These are phyloP conservation scores for Crax fasciolata DNA, from an alignment of 2,797 vertebrate genomes.

Conservation along the genomic window DNA sequence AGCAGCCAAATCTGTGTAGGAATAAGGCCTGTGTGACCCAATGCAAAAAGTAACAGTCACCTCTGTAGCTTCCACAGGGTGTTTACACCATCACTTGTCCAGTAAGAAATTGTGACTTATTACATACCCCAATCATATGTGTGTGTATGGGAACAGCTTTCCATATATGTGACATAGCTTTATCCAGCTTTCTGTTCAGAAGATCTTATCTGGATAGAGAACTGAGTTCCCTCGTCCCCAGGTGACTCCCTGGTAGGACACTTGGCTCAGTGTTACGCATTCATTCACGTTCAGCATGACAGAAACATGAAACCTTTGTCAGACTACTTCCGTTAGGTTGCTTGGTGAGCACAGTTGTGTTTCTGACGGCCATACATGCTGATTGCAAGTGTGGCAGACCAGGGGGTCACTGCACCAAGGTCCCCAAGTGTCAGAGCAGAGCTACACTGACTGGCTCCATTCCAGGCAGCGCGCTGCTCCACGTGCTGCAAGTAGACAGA, in stretches of 20 bases:
- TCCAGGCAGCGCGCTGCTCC: rapidly evolving
- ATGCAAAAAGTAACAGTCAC: not conserved
- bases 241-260: not conserved
- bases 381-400: not conserved
- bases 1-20: not conserved
- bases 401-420: not conserved
- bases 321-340: not conserved
- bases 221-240: not conserved
- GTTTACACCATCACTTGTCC: not conserved
- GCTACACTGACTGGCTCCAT: not conserved
- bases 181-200: not conserved
- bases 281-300: not conserved
- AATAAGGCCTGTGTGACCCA: not conserved
- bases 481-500: not conserved
- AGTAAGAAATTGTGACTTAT: not conserved
- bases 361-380: not conserved
- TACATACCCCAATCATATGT: not conserved
- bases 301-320: not conserved
- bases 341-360: not conserved
- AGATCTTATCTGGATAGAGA: not conserved
- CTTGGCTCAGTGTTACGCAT: rapidly evolving
- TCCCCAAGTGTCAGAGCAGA: not conserved
- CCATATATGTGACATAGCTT: not conserved
- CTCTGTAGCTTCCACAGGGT: not conserved
- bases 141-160: not conserved